Conservation (phyloP, 2,888 invertebrate species). For the Drosophila kanekoi region DNA sequence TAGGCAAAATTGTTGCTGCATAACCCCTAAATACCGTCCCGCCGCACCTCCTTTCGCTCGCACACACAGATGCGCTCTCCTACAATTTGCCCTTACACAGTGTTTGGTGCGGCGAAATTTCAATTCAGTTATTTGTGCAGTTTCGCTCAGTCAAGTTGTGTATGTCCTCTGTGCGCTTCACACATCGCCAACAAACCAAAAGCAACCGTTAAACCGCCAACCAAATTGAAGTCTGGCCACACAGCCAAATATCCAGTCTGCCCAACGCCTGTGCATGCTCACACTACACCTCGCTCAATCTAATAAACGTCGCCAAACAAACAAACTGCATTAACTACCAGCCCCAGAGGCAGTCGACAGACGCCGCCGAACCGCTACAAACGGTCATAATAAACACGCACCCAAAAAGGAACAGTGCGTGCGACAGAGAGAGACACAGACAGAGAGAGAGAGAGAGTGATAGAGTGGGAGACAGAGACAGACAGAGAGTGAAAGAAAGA, state of each 20-base stretch:
- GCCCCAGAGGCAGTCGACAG: slow-evolving; percentile 36
- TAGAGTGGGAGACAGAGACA: not conserved
- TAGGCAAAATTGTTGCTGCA: slow-evolving; percentile 37
- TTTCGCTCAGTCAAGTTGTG: slow-evolving; percentile 80
- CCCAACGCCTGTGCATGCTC: not conserved
- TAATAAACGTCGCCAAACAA: slow-evolving; percentile 40
- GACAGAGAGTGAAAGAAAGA: slow-evolving; percentile 5
- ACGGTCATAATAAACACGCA: slow-evolving; percentile 52
- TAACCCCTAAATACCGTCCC: slow-evolving; percentile 9
- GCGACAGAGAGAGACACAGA: not conserved
- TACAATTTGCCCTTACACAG: slow-evolving; percentile 42
- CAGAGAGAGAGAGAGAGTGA: not conserved
- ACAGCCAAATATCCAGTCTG: slow-evolving; percentile 1
- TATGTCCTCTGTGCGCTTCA: slow-evolving; percentile 65
- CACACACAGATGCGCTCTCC: slow-evolving; percentile 25
- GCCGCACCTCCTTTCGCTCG: not conserved
- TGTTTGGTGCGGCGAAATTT: slow-evolving; percentile 59
- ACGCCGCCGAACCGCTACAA: slow-evolving; percentile 52
- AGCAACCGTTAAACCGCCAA: slow-evolving; percentile 32
- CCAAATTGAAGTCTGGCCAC: slow-evolving; percentile 10
- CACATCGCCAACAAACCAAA: slow-evolving; percentile 21
- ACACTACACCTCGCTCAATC: slow-evolving; percentile 21
- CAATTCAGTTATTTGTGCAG: slow-evolving; percentile 80
- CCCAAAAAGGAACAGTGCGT: slow-evolving; percentile 1
- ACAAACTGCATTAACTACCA: slow-evolving; percentile 58